Percentiles rank a stretch among this genome's conserved stretches.
These are phyloP conservation scores for Oscheius sp. DNA, from an alignment of 2,888 invertebrate species.

Conservation along the genomic window DNA sequence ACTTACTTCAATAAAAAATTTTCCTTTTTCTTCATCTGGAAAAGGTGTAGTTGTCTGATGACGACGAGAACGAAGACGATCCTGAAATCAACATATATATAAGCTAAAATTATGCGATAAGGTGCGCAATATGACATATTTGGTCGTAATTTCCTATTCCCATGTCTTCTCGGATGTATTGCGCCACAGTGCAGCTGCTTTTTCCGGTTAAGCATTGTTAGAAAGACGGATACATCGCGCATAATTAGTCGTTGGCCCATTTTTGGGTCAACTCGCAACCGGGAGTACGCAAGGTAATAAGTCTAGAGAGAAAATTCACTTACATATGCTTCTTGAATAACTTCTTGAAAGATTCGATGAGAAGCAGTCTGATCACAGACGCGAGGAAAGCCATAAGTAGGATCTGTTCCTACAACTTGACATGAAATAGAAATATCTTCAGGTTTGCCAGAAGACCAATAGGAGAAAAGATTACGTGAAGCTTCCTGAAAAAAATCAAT, in stretches of 20 bases:
- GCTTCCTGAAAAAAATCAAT: slow-evolving; percentile 33
- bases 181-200: slow-evolving; percentile 14
- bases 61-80: slow-evolving; percentile 19
- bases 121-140: background rate
- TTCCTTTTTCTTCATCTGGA: slow-evolving; percentile 24
- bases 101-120: background rate
- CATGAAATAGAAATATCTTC: slow-evolving; percentile 54
- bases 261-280: no score
- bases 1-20: slow-evolving; percentile 26
- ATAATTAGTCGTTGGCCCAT: no score
- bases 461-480: slow-evolving; percentile 33
- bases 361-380: slow-evolving; percentile 57
- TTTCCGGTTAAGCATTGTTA: slow-evolving; percentile 1
- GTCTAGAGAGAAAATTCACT: background rate
- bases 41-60: slow-evolving; percentile 21
- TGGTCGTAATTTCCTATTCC: slow-evolving; percentile 20
- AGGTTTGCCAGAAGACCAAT: slow-evolving; percentile 40
- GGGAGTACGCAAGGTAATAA: no score
- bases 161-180: background rate
- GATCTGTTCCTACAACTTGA: slow-evolving; percentile 61
- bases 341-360: slow-evolving; percentile 43
- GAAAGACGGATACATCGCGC: background rate
- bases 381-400: slow-evolving; percentile 63
- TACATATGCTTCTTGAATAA: slow-evolving; percentile 25
- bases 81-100: background rate